Conservation (phyloP, 2,797 vertebrate genomes). For the Sorex maritimensis region DNA sequence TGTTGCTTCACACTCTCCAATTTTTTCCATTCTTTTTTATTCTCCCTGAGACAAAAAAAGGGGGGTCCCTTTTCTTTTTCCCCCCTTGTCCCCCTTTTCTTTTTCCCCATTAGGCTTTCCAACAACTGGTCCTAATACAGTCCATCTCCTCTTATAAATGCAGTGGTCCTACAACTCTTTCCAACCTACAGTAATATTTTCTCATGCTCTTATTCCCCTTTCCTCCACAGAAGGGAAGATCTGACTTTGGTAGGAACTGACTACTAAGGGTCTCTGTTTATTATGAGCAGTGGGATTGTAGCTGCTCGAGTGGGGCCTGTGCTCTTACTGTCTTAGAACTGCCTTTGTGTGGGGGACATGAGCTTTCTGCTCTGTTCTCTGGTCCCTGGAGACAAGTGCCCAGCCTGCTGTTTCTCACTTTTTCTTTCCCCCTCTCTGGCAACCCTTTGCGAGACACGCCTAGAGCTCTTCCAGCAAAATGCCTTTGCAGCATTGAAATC, state of each 20-base stretch:
- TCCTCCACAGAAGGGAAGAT: neutral
- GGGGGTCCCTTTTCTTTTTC: too few species aligned
- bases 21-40: neutral
- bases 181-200: neutral
- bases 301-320: too few species aligned
- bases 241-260: neutral
- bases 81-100: too few species aligned
- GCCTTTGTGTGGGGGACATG: neutral
- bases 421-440: neutral
- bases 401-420: neutral
- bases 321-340: neutral
- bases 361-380: conserved; percentile 45
- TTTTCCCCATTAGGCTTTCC: neutral
- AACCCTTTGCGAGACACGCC: conserved; percentile 58
- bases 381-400: conserved; percentile 65
- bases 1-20: neutral
- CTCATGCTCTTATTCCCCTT: neutral
- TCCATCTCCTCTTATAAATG: too few species aligned
- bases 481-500: conserved; percentile 2
- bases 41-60: neutral
- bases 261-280: too few species aligned
- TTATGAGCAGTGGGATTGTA: too few species aligned
- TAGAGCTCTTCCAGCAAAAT: neutral
- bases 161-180: neutral
- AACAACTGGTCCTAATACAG: neutral